Evolutionary conservation across 2,113 vertebrate genomes (phyloP).

Genomic region (Equus quagga): DNA sequence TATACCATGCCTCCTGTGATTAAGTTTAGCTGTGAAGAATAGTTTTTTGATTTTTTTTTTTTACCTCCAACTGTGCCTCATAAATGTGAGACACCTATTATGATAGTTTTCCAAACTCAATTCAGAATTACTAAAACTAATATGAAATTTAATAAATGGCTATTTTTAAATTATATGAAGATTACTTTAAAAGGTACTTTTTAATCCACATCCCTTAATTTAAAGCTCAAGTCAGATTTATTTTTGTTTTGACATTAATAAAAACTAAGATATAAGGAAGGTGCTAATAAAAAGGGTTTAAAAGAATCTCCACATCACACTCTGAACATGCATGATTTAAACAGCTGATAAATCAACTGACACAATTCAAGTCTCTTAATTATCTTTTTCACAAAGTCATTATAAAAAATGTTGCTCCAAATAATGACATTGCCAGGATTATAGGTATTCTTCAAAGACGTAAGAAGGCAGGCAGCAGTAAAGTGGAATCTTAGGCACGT

Average conservation of each 20-base stretch:
- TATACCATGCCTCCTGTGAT: background rate
- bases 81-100: background rate
- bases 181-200: background rate
- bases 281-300: background rate
- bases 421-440: constrained; percentile 36
- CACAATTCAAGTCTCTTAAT: constrained; percentile 36
- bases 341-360: constrained; percentile 41
- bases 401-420: constrained; percentile 28
- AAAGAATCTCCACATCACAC: background rate
- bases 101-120: background rate
- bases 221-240: background rate
- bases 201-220: background rate
- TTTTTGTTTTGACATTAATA: constrained; percentile 23
- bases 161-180: background rate
- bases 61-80: background rate
- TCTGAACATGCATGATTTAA: constrained; percentile 22
- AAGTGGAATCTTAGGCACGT: constrained; percentile 39
- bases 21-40: background rate
- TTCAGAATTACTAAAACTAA: constrained; percentile 1
- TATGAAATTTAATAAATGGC: background rate
- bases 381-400: background rate
- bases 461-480: background rate
- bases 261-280: constrained; percentile 32
- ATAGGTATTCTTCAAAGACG: constrained; percentile 38
- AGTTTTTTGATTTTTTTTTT: background rate